A percentile compares a stretch with the other conserved stretches of the same genome.
Evolutionary conservation across 92 coral and sea anemone species (phyloP).

Genomic region (Palythoa caribaeorum): DNA sequence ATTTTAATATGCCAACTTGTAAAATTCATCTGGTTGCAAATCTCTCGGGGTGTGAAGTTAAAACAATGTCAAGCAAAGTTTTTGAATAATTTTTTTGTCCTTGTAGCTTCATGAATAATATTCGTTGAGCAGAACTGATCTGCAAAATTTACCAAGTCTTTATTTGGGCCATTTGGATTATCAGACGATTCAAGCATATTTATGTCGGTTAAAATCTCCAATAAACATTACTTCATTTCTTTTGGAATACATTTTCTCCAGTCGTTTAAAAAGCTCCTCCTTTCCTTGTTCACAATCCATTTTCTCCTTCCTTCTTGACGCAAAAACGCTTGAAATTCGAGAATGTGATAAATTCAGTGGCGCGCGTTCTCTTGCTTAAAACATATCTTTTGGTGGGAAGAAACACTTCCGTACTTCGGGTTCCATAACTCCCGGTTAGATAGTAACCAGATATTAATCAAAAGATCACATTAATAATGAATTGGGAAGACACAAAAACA

Average conservation of each 20-base stretch:
- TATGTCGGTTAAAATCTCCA: constrained; percentile 73
- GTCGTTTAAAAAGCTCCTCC: no score
- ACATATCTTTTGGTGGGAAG: no score
- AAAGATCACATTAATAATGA: no score
- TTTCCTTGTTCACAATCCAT: no score
- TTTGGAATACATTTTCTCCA: constrained; percentile 65
- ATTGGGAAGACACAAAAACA: no score
- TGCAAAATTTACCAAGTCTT: constrained; percentile 62
- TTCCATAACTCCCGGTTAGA: no score
- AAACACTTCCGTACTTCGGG: no score
- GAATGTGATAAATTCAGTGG: no score
- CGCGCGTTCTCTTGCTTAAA: no score
- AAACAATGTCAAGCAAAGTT: constrained; percentile 65
- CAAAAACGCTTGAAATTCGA: no score
- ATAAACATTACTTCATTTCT: constrained; percentile 68
- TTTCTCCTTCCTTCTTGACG: no score
- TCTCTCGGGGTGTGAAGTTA: constrained; percentile 50
- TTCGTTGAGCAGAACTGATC: constrained; percentile 75
- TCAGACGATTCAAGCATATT: constrained; percentile 44
- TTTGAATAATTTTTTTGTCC: constrained; percentile 57
- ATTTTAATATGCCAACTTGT: constrained; percentile 60
- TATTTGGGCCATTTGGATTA: constrained; percentile 64
- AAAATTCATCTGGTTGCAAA: constrained; percentile 16
- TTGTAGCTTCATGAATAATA: constrained; percentile 65
- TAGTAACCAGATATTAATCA: no score